These are phyloP conservation scores for Gryon sp. DNA, from an alignment of 1,140 invertebrate species.

Conservation along the genomic window DNA sequence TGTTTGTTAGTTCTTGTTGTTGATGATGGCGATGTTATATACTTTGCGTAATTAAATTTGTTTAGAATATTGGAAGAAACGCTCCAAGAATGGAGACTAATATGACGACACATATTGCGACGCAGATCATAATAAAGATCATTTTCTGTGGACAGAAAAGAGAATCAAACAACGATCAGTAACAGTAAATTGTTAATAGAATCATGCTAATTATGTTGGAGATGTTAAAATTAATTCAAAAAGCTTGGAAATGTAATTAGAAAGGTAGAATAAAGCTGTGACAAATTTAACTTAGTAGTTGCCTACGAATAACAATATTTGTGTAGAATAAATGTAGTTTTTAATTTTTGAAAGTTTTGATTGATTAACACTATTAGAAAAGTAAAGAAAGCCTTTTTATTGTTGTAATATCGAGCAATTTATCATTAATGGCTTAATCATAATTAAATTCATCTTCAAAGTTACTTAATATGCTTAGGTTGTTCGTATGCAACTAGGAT, in stretches of 20 bases:
- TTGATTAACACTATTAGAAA: too few species aligned
- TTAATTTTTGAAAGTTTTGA: too few species aligned
- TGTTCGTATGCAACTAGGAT: slow-evolving; percentile 19
- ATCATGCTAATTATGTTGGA: slow-evolving; percentile 7
- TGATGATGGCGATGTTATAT: slow-evolving; percentile 33
- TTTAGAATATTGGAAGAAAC: slow-evolving; percentile 74
- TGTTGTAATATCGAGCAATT: neutral
- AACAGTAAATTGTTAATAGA: neutral
- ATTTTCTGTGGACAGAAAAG: slow-evolving; percentile 91
- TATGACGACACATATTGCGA: slow-evolving; percentile 80
- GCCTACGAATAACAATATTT: neutral
- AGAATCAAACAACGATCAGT: slow-evolving; percentile 63
- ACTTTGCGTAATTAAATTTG: slow-evolving; percentile 41
- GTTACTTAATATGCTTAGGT: neutral
- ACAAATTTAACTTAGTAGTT: neutral
- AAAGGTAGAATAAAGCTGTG: too few species aligned
- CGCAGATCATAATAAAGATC: slow-evolving; percentile 90
- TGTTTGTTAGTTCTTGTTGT: slow-evolving; percentile 6
- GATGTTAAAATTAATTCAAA: slow-evolving; percentile 9
- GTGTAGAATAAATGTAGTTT: too few species aligned
- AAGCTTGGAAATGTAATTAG: too few species aligned
- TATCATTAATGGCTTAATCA: neutral
- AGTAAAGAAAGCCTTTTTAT: too few species aligned
- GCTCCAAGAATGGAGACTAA: slow-evolving; percentile 76
- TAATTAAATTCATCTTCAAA: slow-evolving; percentile 2